Percentiles rank a stretch among this genome's conserved stretches.
Evolutionary conservation across 2,797 vertebrate genomes (phyloP).

Genomic region (Pachyuromys duprasi): DNA sequence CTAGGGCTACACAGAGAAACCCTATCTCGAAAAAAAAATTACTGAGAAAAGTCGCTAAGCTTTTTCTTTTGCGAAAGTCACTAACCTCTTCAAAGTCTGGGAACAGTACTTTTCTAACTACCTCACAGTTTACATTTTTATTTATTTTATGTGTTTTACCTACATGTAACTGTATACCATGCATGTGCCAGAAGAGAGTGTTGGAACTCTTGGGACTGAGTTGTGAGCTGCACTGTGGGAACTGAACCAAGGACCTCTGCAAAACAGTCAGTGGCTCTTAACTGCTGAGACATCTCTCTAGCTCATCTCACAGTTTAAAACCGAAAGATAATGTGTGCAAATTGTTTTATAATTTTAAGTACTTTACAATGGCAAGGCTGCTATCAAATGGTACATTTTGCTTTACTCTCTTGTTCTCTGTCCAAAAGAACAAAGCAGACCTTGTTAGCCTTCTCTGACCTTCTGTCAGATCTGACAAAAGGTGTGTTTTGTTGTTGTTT

Average conservation of each 20-base stretch:
- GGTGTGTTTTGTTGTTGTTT: background rate
- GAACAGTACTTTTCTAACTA: background rate
- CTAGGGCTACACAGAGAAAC: no score
- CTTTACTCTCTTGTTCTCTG: conserved; percentile 40
- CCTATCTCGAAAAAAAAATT: no score
- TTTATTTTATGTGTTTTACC: background rate
- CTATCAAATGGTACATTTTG: background rate
- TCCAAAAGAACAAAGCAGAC: background rate
- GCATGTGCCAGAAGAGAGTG: background rate
- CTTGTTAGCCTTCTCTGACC: conserved; percentile 33
- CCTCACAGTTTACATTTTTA: background rate
- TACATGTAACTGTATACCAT: background rate
- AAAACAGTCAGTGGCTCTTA: background rate
- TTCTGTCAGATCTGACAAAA: background rate
- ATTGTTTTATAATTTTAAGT: conserved; percentile 20
- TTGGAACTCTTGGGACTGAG: background rate
- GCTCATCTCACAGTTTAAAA: conserved; percentile 2
- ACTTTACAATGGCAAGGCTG: conserved; percentile 22
- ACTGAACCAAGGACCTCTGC: background rate
- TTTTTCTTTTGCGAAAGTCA: conserved; percentile 30
- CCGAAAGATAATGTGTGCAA: background rate
- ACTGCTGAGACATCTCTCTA: background rate
- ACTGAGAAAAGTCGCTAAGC: background rate
- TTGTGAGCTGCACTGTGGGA: background rate
- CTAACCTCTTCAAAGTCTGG: conserved; percentile 21